Conservation (phyloP, 2,797 vertebrate species). For the Ctenochaetus hawaiiensis region DNA sequence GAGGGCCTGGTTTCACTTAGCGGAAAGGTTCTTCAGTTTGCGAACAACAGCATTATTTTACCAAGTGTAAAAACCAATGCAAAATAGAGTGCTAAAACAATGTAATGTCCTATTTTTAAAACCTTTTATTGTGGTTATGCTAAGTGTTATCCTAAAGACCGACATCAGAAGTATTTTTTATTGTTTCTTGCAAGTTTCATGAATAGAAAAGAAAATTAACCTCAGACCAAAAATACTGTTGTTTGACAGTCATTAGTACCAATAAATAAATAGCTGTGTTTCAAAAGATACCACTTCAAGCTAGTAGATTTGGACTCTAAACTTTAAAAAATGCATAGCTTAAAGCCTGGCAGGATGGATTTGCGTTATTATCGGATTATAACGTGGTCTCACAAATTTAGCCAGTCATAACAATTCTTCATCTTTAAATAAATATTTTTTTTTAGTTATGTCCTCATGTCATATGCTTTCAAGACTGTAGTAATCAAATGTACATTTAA, state of each 20-base stretch:
- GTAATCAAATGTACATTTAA: neutral
- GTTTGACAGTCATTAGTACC: neutral
- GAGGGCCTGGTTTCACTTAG: slow-evolving; percentile 83
- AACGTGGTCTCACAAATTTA: no score
- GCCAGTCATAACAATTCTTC: neutral
- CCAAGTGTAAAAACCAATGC: slow-evolving; percentile 34
- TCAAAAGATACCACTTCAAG: neutral
- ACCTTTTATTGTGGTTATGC: neutral
- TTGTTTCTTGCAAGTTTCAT: neutral
- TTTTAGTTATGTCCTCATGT: no score
- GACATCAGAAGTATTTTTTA: neutral
- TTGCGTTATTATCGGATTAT: no score
- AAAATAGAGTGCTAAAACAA: slow-evolving; percentile 28
- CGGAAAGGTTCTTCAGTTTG: slow-evolving; percentile 67
- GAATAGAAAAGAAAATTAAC: neutral
- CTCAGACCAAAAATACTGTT: neutral
- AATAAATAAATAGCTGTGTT: neutral
- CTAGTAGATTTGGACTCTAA: neutral
- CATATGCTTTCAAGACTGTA: neutral
- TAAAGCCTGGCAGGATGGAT: no score
- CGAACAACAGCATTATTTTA: slow-evolving; percentile 60
- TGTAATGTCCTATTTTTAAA: neutral
- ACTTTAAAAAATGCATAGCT: no score
- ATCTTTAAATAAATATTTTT: neutral
- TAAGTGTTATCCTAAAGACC: neutral